phyloP scores from a whole-genome alignment of 2,888 invertebrate species.

The Drosophila longiperda region DNA sequence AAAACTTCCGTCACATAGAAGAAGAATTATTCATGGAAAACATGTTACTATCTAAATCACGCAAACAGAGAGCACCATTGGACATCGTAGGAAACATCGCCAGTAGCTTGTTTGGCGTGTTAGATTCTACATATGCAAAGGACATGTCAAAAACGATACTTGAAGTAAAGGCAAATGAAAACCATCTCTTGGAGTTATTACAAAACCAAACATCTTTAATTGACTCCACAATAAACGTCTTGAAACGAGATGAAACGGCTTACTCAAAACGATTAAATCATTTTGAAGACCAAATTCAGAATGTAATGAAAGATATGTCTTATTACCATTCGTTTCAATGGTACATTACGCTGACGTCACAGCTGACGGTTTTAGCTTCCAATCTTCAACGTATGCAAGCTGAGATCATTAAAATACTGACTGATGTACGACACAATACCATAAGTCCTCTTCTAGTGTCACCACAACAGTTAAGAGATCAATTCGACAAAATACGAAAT shows the following conservation, averaged over 20 bases:
- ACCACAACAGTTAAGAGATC: no score
- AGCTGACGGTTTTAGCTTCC: background rate
- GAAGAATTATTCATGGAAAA: background rate
- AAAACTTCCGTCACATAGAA: background rate
- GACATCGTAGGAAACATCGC: conserved; percentile 9
- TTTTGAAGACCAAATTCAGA: no score
- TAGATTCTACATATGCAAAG: conserved; percentile 8
- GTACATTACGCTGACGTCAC: background rate
- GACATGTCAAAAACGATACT: conserved; percentile 6
- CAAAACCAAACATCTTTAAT: no score
- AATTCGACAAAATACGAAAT: no score
- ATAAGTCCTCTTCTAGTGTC: no score
- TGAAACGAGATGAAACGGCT: background rate
- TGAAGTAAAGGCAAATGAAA: background rate
- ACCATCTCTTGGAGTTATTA: no score
- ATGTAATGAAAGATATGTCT: background rate
- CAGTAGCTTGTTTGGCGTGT: conserved; percentile 4
- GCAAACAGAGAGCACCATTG: background rate
- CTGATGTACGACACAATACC: background rate
- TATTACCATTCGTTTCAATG: background rate
- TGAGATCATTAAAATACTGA: background rate
- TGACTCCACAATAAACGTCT: background rate
- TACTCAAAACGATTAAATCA: background rate
- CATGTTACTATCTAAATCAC: background rate
- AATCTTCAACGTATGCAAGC: background rate